Base-by-base conservation (phyloP, 2,888 invertebrate species). In the Ethmia dodecea region DNA sequence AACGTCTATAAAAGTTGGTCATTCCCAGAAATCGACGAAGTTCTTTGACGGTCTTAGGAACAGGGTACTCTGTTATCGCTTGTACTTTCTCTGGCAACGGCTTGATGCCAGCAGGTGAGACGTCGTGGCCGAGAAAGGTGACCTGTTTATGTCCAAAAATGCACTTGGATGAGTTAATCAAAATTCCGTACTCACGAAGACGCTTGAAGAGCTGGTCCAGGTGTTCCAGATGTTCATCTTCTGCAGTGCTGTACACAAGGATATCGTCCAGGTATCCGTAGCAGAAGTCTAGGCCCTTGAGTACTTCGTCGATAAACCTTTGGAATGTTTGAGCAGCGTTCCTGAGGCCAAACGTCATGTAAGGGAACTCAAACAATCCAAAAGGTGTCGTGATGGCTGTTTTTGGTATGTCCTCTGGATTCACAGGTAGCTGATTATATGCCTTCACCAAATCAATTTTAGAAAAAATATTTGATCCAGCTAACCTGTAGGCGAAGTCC, bases 271-370 rank as follows among this genome's bases (percentile, higher is more conserved):
- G 29, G 26, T 71, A 73, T 0, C 40, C 30, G 33, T 48, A 65
- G 3, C 6, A 14, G 13, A 42, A 49, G 5, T 45, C 47, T 1
- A 49, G 31, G 2, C 40, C 47, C 2, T 41, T 14, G 0, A 16
- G 16, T 13, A 45, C 20, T n/a, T 54, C 46, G 29, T 69, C 55
- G 6, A 75, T 55, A 27, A 68, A 67, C 1, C 64, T 45, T 37
- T 72, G 64, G 43, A 77, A 62, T 0, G 69, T 67, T 40, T 76
- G 66, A 1, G 60, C 62, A 0, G 76, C 68, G 36, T 79, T 75
- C 1, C 67, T 29, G 0, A 77, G 47, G 1, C 74, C 72, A 14
- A 72, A 74, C 0, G 47, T 45, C 60, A 65, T 60, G 1, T 22
- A 37, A 0, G 52, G 40, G 28, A 62, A 69, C 34, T 75, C 62